phyloP scores from a whole-genome alignment of 1,140 invertebrate genomes.

The Philotrypesis tridentata region DNA sequence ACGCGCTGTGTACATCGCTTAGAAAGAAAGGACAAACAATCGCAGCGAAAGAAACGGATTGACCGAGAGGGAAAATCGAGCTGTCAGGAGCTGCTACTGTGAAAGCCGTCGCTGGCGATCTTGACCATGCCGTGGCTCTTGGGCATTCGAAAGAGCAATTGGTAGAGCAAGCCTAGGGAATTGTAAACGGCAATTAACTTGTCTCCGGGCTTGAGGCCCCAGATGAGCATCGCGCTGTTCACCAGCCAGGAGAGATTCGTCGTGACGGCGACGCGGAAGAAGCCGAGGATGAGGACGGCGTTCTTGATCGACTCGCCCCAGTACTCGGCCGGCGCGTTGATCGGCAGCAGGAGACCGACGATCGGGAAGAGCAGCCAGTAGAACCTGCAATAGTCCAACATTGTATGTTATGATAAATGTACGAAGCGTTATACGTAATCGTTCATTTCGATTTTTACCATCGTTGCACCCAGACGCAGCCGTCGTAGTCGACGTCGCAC shows the following conservation, averaged over 20 bases:
- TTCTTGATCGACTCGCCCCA: constrained; percentile 80
- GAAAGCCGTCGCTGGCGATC: constrained; percentile 59
- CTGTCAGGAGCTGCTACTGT: constrained; percentile 40
- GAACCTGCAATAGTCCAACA: constrained; percentile 78
- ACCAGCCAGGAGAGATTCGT: constrained; percentile 80
- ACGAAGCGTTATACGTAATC: neutral
- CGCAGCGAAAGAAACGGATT: too few relatives aligned
- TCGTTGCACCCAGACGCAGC: constrained; percentile 90
- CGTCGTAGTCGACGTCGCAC: constrained; percentile 87
- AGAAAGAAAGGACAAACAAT: too few relatives aligned
- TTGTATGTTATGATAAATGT: too few relatives aligned
- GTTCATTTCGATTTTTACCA: constrained; percentile 72
- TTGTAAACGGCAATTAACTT: constrained; percentile 76
- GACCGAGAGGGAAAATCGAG: too few relatives aligned
- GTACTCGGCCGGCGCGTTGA: constrained; percentile 84
- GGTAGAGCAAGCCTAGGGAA: constrained; percentile 59
- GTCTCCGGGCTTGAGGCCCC: constrained; percentile 81
- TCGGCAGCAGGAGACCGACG: constrained; percentile 80
- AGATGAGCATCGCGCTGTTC: constrained; percentile 81
- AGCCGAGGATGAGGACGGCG: constrained; percentile 79
- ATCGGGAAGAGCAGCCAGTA: constrained; percentile 82
- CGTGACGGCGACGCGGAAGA: constrained; percentile 78
- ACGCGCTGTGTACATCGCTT: too few relatives aligned
- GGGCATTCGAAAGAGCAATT: constrained; percentile 62
- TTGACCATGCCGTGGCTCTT: constrained; percentile 64